Percentiles rank a stretch among this genome's conserved stretches.
phyloP scores from a whole-genome alignment of 64 coral and sea anemone species.

The Actinia tenebrosa region DNA sequence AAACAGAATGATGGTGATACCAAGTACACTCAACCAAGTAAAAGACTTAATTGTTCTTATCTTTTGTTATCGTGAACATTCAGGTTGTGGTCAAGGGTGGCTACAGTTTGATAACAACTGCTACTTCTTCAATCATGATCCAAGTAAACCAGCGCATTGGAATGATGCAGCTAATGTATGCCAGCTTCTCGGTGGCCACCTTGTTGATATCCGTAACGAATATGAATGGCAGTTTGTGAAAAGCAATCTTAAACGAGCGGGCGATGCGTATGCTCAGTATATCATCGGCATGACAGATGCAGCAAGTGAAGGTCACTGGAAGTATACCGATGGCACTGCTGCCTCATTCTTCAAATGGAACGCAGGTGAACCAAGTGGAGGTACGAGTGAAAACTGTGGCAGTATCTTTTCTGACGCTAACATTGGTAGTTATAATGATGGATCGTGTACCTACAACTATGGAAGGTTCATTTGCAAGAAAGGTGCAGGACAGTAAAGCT shows the following conservation, averaged over 20 bases:
- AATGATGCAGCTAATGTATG: not conserved
- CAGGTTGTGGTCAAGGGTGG: not conserved
- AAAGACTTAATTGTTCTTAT: no score
- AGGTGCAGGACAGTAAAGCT: not conserved
- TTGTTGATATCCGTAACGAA: not conserved
- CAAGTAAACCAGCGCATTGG: not conserved
- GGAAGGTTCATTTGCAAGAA: not conserved
- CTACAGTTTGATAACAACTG: not conserved
- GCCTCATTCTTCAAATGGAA: not conserved
- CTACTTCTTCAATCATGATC: not conserved
- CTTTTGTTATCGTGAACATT: no score
- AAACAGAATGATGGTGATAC: no score
- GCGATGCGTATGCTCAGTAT: not conserved
- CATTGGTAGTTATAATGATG: not conserved
- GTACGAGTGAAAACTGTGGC: not conserved
- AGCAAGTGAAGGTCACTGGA: not conserved
- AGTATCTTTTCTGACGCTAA: not conserved
- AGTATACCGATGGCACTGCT: not conserved
- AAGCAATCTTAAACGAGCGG: not conserved
- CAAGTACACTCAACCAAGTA: not conserved
- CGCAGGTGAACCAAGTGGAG: not conserved
- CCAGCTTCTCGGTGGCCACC: not conserved
- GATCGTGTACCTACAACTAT: not conserved
- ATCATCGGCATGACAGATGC: not conserved
- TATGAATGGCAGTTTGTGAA: not conserved